A percentile compares a stretch with the other conserved stretches of the same genome.
Conservation (phyloP, 2,888 invertebrate genomes). For the Drosophila meridiana region DNA sequence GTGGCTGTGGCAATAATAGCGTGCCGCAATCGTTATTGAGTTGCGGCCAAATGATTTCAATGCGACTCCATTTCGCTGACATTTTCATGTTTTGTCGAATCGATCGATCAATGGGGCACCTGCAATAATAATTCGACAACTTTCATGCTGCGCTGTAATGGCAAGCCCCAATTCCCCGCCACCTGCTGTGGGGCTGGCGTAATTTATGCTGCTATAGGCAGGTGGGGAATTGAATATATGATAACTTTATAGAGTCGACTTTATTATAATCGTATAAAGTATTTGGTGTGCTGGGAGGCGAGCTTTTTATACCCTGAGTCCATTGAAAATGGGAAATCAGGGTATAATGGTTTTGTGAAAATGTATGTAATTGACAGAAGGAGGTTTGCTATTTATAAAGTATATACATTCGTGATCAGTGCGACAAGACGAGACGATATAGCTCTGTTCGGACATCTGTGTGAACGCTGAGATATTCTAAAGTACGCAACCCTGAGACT, state of each 20-base stretch:
- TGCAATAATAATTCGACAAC: constrained; percentile 10
- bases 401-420: too few relatives aligned
- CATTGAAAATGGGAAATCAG: too few relatives aligned
- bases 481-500: too few relatives aligned
- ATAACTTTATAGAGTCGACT: constrained; percentile 78
- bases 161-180: neutral
- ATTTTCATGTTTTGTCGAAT: constrained; percentile 64
- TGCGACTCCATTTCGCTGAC: constrained; percentile 75
- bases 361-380: too few relatives aligned
- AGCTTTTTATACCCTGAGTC: neutral
- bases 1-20: constrained; percentile 50
- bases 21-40: constrained; percentile 44
- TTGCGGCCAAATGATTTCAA: constrained; percentile 67
- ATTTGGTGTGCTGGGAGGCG: constrained; percentile 64
- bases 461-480: too few relatives aligned
- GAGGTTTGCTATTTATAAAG: too few relatives aligned
- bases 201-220: constrained; percentile 72
- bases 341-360: too few relatives aligned
- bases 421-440: too few relatives aligned
- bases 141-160: constrained; percentile 15
- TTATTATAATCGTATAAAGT: constrained; percentile 81
- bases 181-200: constrained; percentile 52
- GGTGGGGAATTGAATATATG: constrained; percentile 75
- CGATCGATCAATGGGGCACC: constrained; percentile 55
- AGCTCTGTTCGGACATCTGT: too few relatives aligned